Conservation (phyloP, 2,797 vertebrate genomes). For the Spinus pinus region DNA sequence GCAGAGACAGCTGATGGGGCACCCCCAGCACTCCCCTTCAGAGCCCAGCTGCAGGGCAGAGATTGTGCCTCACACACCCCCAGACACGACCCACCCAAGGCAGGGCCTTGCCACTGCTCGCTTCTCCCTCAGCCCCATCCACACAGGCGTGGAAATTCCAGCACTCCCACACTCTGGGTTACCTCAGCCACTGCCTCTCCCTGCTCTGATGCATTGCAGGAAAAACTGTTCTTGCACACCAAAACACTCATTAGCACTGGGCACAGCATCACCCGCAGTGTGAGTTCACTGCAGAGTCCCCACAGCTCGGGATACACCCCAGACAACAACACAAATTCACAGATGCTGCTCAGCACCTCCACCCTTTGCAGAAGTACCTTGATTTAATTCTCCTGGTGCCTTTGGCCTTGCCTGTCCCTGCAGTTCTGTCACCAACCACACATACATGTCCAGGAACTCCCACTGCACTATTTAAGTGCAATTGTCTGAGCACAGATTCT, state of each 20-base stretch:
- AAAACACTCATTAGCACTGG: neutral
- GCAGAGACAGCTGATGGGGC: neutral
- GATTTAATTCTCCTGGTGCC: neutral
- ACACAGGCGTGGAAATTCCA: neutral
- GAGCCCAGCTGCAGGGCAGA: neutral
- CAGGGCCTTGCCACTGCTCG: fast-evolving
- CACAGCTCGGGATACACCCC: neutral
- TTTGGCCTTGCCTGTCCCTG: neutral
- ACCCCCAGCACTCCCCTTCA: fast-evolving
- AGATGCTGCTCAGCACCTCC: neutral
- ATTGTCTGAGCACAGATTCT: neutral
- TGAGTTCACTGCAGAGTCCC: neutral
- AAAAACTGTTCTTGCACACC: neutral
- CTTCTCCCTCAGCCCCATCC: neutral
- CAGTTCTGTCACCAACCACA: neutral
- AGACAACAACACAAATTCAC: neutral
- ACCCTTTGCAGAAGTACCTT: neutral
- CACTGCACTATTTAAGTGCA: neutral
- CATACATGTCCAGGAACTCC: fast-evolving
- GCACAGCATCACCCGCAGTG: neutral
- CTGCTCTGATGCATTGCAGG: fast-evolving
- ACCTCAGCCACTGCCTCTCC: neutral
- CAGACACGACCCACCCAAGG: fast-evolving
- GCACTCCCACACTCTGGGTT: neutral
- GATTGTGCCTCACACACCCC: neutral